Conservation (phyloP, 2,113 vertebrate species). For the Phyllostomus discolor region DNA sequence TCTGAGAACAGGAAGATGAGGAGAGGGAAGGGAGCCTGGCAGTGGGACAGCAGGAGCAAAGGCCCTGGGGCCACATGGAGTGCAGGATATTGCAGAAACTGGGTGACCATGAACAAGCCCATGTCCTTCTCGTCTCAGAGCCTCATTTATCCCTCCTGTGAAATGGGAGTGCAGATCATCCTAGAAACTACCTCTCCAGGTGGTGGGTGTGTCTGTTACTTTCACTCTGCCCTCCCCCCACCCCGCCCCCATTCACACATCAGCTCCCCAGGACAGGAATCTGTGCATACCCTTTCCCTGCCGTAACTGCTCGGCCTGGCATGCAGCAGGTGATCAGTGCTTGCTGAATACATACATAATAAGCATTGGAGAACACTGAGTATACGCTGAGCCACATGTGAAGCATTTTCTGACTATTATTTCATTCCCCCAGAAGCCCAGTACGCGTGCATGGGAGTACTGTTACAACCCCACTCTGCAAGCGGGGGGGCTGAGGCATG, state of each 20-base stretch:
- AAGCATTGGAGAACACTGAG: background rate
- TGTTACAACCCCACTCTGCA: background rate
- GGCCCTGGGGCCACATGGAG: background rate
- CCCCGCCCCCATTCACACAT: background rate
- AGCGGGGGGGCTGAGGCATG: background rate
- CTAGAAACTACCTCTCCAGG: background rate
- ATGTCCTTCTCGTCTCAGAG: background rate
- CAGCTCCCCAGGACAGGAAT: background rate
- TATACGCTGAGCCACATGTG: background rate
- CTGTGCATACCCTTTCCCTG: background rate
- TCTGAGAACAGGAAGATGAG: background rate
- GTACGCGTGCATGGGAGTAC: too few species aligned
- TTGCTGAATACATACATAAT: background rate
- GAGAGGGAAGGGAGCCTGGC: background rate
- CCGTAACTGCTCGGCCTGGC: background rate
- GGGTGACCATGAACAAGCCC: background rate
- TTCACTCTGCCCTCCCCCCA: background rate
- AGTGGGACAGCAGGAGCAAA: background rate
- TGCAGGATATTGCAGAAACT: too few species aligned
- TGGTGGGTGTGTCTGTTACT: rapidly evolving
- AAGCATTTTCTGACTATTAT: background rate
- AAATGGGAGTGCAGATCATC: background rate
- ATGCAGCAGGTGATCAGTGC: background rate
- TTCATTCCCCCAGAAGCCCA: background rate
- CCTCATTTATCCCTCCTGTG: background rate